Evolutionary conservation across 92 coral and sea anemone species (phyloP).

Genomic region (Palythoa grandiflora): DNA sequence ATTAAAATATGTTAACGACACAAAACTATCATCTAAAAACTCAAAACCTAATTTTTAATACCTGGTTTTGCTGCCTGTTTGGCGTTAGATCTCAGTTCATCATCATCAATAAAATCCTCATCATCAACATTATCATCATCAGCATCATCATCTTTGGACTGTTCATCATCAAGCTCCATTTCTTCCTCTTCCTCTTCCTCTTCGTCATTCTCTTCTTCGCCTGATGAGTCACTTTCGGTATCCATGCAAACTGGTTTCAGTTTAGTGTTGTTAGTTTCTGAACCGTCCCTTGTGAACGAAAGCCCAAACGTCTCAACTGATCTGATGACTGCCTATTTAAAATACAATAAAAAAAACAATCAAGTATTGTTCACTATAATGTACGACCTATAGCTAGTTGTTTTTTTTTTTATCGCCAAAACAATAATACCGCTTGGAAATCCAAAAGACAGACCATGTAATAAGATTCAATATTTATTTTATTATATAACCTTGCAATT

Average conservation of each 20-base stretch:
- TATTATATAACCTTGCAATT: no score
- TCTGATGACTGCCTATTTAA: conserved; percentile 19
- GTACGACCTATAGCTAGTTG: background rate
- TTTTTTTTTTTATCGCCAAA: no score
- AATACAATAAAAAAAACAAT: background rate
- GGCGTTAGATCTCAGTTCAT: background rate
- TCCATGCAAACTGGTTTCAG: background rate
- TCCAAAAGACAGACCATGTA: no score
- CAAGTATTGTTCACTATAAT: background rate
- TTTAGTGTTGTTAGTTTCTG: background rate
- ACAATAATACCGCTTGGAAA: no score
- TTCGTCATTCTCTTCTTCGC: background rate
- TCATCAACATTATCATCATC: background rate
- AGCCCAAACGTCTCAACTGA: conserved; percentile 30
- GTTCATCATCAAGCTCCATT: conserved; percentile 6
- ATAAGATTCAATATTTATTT: no score
- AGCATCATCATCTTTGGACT: background rate
- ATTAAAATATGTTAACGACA: no score
- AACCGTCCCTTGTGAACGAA: background rate
- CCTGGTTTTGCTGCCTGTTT: background rate
- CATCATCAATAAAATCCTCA: background rate
- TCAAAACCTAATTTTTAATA: background rate
- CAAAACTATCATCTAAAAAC: background rate
- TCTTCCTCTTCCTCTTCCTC: background rate
- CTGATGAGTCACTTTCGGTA: background rate